Evolutionary conservation across 2,797 vertebrate genomes (phyloP), one percentile per base, ranked within the genome.

Genomic region (Parauchenoglanis ngamensis): DNA sequence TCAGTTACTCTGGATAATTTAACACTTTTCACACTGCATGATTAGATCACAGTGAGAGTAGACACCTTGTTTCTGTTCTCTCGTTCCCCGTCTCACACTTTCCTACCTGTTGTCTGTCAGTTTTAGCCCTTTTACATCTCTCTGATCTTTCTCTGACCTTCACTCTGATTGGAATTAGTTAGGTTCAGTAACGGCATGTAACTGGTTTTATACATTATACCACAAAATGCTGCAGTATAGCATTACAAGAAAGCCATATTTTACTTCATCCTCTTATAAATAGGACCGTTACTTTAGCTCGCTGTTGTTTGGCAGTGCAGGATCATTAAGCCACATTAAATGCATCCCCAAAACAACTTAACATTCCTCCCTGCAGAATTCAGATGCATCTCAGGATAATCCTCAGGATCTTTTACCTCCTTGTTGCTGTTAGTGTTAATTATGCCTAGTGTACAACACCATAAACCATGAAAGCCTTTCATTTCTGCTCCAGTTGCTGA

Each of bases 21-120:
- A 88, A 90, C 87, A 90, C 91, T 91, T 88, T 89, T 93, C 87
- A 89, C 90, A 82, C 87, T 78, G 91, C 89, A 79, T 90, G 89
- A 93, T 94, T 94, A 91, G 91, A 95, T 94, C 91, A 89, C 85
- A 86, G 76, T 70, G 87, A 92, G 90, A 90, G 86, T 87, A 83
- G 88, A 93, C 87, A 90, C 90, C 85, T 89, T 93, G 85, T 89
- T 84, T 90, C 78, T 87, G 83, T 90, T 88, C 89, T 90, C 83
- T 73, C 83, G 85, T 88, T 88, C 87, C 44, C 57, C 79, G 46
- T 46, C 40, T 81, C 57, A 84, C 52, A 81, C 83, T 61, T 65
- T 65, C n/a, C 65, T 78, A 46, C 67, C 67, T 46, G 85, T 87
- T 87, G 78, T 85, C 40, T 85, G 81, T 68, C 67, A 59, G 1